These are phyloP conservation scores for Brevimyrus niger DNA, from an alignment of 2,113 vertebrate species.

Conservation along the genomic window DNA sequence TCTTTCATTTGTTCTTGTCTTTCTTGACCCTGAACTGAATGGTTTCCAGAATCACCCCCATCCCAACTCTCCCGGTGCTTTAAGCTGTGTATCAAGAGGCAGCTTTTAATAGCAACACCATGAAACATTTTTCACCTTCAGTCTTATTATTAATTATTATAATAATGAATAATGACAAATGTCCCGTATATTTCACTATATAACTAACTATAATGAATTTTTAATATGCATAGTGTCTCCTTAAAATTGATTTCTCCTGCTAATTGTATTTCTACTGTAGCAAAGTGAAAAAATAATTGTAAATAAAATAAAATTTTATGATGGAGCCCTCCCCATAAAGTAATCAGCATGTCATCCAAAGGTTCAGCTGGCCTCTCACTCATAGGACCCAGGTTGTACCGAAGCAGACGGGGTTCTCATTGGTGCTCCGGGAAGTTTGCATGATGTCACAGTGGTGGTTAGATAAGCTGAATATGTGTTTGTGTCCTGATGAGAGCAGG, in stretches of 20 bases:
- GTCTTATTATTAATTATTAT: neutral
- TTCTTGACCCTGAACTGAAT: constrained; percentile 63
- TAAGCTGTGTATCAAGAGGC: neutral
- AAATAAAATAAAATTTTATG: constrained; percentile 32
- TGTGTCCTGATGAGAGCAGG: neutral
- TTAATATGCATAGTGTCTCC: neutral
- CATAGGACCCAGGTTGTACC: neutral
- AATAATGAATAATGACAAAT: neutral
- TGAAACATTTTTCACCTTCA: neutral
- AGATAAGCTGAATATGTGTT: neutral
- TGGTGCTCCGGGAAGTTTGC: neutral
- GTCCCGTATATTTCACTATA: neutral
- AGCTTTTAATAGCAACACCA: neutral
- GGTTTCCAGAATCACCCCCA: constrained; percentile 59
- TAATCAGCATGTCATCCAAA: neutral
- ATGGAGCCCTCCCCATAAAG: neutral
- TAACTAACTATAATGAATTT: neutral
- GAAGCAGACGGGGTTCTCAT: neutral
- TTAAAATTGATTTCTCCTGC: neutral
- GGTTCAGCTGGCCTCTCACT: neutral
- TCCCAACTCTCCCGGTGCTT: neutral
- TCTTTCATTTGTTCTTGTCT: constrained; percentile 70
- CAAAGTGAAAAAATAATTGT: constrained; percentile 39
- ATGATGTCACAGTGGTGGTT: neutral
- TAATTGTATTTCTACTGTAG: neutral